Evolutionary conservation across 2,113 vertebrate species (phyloP).

Genomic region (Scopus umbretta): DNA sequence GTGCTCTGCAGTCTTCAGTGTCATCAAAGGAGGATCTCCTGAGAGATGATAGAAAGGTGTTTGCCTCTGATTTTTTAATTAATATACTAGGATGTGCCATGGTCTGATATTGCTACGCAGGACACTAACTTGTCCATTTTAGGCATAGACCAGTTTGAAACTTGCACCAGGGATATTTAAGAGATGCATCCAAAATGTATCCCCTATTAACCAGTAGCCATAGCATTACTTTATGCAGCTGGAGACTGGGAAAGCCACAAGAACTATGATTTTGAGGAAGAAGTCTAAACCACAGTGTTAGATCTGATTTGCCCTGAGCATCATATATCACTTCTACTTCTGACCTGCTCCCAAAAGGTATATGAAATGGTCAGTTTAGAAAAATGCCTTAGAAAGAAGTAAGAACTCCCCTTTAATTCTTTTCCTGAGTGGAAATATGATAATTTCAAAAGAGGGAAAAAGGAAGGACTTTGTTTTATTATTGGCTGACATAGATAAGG

Average conservation of each 20-base stretch:
- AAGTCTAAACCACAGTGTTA: not conserved
- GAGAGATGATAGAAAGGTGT: not conserved
- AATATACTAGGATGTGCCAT: not conserved
- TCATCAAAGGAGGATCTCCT: not conserved
- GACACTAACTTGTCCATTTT: not conserved
- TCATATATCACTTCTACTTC: not conserved
- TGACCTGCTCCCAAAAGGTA: not conserved
- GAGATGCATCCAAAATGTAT: not conserved
- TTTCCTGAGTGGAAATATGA: not conserved
- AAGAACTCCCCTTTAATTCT: not conserved
- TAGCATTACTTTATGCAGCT: not conserved
- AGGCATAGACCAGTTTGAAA: not conserved
- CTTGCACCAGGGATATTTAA: not conserved
- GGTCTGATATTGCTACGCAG: not conserved
- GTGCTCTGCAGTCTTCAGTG: not conserved
- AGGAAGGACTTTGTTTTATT: not conserved
- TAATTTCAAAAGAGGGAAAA: not conserved
- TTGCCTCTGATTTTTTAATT: not conserved
- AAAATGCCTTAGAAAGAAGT: not conserved
- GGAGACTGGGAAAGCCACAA: not conserved
- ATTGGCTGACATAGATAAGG: not conserved
- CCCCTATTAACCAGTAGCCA: not conserved
- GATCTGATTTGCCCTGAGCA: not conserved
- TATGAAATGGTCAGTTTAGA: not conserved
- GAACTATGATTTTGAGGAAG: not conserved